Conservation (phyloP, 2,113 vertebrate genomes). For the Zapornia atra region DNA sequence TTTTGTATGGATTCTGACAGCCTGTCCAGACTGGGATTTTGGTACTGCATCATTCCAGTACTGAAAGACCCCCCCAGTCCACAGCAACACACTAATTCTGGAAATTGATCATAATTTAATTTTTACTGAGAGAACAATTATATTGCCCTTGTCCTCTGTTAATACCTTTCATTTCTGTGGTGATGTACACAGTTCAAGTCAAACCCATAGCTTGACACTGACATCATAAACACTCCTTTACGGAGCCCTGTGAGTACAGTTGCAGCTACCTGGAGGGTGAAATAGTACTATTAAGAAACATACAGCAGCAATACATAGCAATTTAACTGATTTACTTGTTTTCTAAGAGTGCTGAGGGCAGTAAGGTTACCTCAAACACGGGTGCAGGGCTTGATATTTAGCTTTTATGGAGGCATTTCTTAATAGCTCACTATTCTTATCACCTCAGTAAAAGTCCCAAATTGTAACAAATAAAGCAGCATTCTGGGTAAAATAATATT, state of each 20-base stretch:
- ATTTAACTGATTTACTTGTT: slow-evolving; percentile 47
- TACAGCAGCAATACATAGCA: background rate
- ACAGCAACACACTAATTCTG: background rate
- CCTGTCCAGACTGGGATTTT: background rate
- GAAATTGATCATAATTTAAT: background rate
- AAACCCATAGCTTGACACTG: background rate
- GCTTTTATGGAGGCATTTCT: background rate
- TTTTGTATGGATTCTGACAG: background rate
- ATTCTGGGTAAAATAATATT: background rate
- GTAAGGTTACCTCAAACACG: background rate
- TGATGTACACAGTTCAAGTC: background rate
- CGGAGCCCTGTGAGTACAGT: background rate
- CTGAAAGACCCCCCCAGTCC: background rate
- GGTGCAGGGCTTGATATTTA: background rate
- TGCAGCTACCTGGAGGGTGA: slow-evolving; percentile 14
- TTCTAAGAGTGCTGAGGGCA: slow-evolving; percentile 6
- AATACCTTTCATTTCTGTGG: background rate
- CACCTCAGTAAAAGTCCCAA: background rate
- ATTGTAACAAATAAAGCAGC: background rate
- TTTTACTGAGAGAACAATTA: background rate
- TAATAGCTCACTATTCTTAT: background rate
- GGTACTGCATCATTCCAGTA: background rate
- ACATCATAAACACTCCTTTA: background rate
- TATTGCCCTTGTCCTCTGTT: background rate
- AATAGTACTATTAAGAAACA: background rate